These are phyloP conservation scores for Phylloscopus collybita DNA, from an alignment of 2,797 vertebrate species.

Conservation along the genomic window DNA sequence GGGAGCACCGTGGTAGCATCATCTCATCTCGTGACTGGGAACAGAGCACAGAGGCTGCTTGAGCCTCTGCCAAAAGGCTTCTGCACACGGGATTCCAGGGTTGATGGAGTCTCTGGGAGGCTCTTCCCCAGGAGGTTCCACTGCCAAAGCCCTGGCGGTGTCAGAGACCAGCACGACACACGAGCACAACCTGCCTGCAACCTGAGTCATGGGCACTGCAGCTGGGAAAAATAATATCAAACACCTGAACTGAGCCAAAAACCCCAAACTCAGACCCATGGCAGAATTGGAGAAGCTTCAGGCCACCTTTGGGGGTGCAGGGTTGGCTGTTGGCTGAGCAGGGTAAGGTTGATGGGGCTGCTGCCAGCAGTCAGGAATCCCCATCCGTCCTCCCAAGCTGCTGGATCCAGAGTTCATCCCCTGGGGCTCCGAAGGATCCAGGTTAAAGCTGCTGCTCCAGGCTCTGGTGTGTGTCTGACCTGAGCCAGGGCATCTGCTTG, in stretches of 20 bases:
- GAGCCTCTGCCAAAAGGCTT: not conserved
- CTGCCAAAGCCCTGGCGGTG: not conserved
- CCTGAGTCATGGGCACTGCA: not conserved
- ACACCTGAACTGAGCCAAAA: not conserved
- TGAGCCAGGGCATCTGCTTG: not conserved
- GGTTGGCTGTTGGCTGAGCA: not conserved
- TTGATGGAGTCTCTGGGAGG: not conserved
- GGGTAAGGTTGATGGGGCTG: not conserved
- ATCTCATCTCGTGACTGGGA: not conserved
- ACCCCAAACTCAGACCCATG: accelerated
- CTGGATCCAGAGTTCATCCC: not conserved
- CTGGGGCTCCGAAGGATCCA: accelerated
- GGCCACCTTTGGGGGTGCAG: not conserved
- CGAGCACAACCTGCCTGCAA: not conserved
- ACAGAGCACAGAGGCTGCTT: not conserved
- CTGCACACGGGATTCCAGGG: not conserved
- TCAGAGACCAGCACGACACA: not conserved
- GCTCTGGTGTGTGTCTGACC: not conserved
- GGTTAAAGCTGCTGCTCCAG: not conserved
- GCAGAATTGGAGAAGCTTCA: not conserved
- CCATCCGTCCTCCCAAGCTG: not conserved
- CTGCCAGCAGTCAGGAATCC: not conserved
- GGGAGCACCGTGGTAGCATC: not conserved
- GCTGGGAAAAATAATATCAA: not conserved
- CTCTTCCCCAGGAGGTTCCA: not conserved